phyloP scores from a whole-genome alignment of 2,797 vertebrate species.

The Hafferia zeledoni region DNA sequence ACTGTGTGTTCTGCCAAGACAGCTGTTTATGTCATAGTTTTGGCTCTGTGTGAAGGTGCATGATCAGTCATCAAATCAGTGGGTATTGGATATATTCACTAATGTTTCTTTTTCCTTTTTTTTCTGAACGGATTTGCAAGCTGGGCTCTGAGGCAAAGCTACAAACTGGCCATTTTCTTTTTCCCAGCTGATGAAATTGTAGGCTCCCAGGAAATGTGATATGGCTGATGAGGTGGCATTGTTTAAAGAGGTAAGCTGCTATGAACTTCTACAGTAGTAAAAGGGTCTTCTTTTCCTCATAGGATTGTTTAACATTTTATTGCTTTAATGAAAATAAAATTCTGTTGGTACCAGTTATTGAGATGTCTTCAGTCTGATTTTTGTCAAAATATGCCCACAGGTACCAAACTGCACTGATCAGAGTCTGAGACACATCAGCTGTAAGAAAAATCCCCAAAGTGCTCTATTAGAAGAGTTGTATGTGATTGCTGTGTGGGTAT shows the following conservation, averaged over 20 bases:
- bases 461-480: neutral
- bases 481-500: neutral
- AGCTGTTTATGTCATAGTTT: neutral
- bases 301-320: neutral
- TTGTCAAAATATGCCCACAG: neutral
- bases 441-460: neutral
- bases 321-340: neutral
- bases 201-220: neutral
- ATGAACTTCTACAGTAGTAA: neutral
- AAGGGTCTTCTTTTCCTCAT: neutral
- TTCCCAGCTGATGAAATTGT: neutral
- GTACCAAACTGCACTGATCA: neutral
- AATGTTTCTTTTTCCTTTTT: neutral
- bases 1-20: neutral
- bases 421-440: neutral
- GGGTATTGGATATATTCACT: neutral
- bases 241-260: neutral
- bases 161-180: neutral
- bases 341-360: neutral
- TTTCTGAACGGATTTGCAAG: neutral
- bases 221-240: neutral
- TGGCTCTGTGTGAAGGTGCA: neutral
- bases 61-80: neutral
- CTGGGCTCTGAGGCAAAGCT: neutral
- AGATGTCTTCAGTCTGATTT: neutral